Base-by-base conservation (phyloP, 2,888 invertebrate species). In the Hofmannophila pseudospretella region DNA sequence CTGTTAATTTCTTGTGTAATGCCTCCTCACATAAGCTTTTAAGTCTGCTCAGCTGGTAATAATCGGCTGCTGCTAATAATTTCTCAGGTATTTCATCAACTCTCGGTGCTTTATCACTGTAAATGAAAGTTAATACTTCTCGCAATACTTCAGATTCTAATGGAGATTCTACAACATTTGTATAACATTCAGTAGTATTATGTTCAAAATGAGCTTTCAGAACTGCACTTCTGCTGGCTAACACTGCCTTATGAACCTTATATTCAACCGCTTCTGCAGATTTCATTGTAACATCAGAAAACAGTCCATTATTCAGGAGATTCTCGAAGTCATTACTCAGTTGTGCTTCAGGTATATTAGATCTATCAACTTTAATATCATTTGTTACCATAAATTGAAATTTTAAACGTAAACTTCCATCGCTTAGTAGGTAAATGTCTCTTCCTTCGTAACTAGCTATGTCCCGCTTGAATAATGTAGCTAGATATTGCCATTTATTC, bases 121-220 rank as follows among this genome's bases (percentile, higher is more conserved):
- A 86, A 38, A 86, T 73, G 36, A 76, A 86, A 12, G 69, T 77
- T 2, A 86, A 44, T 0, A 86, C 79, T 65, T 84, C 82, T 25
- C 52, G 54, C 8, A 86, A 43, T 0, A 84, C 75, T 32, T 81
- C 81, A 11, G 78, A 58, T n/a, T 82, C 79, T 1, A 84, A 54
- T 0, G 70, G 76, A 29, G 80, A 78, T 42, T 81, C 75, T 1
- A 86, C 69, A 42, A 73, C 45, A 44, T 85, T 85, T 4, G 82
- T 85, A 3, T 47, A 48, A 44, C 77, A 74, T 54, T 86, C 86
- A 11, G 65, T 70, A 27, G 82, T 86, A 44, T 84, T 82, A 34
- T 85, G 84, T 39, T 81, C 76, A 57, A 86, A 86, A 47, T 85
- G 78, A 16, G 85, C 86, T 40, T 79, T 82, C 4, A 86, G 40